Evolutionary conservation across 2,113 vertebrate genomes (phyloP).

Genomic region (Empidonax traillii): DNA sequence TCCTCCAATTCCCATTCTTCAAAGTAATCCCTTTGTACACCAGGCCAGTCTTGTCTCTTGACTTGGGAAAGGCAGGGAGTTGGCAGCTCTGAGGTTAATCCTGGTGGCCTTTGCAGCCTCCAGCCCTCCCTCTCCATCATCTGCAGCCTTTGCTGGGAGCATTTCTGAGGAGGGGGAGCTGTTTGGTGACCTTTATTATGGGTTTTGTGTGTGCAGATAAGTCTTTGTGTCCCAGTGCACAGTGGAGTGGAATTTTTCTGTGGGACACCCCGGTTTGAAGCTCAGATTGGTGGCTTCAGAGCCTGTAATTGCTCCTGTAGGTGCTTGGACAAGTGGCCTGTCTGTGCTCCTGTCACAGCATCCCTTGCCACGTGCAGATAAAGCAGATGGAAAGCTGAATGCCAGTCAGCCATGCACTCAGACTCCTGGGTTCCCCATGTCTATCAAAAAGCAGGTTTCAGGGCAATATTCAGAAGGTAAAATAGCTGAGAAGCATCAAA

Average conservation of each 20-base stretch:
- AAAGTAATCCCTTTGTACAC: not conserved
- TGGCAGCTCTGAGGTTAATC: not conserved
- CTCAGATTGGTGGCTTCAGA: not conserved
- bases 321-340: not conserved
- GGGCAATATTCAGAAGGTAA: not conserved
- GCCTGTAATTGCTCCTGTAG: not conserved
- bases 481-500: not conserved
- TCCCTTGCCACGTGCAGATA: accelerated
- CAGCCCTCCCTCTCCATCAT: not conserved
- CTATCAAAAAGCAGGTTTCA: not conserved
- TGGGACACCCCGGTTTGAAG: not conserved
- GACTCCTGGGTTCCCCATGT: not conserved
- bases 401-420: not conserved
- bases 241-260: not conserved
- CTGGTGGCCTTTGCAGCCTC: not conserved
- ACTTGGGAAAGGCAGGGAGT: not conserved
- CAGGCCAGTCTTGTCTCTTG: not conserved
- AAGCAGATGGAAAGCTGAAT: not conserved
- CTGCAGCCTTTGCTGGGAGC: not conserved
- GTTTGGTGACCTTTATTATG: accelerated
- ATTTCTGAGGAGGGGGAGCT: not conserved
- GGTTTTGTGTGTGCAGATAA: not conserved
- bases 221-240: not conserved
- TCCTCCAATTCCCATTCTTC: not conserved
- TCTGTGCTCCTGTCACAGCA: not conserved